Evolutionary conservation across 2,797 vertebrate genomes (phyloP).

Genomic region (Sebastes goodei): DNA sequence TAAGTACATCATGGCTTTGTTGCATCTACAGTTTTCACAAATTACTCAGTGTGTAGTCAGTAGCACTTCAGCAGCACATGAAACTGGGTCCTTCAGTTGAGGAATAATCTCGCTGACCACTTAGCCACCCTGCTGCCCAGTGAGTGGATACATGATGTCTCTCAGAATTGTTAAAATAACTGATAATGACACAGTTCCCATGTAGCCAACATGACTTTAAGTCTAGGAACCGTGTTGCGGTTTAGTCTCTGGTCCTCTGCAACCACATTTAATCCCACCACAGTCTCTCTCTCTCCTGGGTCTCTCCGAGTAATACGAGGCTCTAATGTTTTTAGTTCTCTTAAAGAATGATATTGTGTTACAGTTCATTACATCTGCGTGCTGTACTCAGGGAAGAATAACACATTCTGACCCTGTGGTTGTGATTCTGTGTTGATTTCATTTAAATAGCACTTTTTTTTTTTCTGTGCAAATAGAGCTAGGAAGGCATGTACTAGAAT

Average conservation of each 20-base stretch:
- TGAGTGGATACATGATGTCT: background rate
- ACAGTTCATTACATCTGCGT: slow-evolving; percentile 26
- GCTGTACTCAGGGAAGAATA: slow-evolving; percentile 24
- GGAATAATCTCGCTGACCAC: slow-evolving; percentile 13
- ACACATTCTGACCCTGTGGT: slow-evolving; percentile 38
- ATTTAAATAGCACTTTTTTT: slow-evolving; percentile 19
- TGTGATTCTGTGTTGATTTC: slow-evolving; percentile 36
- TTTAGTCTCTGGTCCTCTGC: slow-evolving; percentile 41
- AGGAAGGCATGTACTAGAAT: slow-evolving; percentile 14
- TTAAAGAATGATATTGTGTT: slow-evolving; percentile 38
- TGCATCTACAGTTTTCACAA: background rate
- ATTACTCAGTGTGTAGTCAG: background rate
- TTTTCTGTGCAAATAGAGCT: slow-evolving; percentile 22
- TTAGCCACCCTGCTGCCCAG: background rate
- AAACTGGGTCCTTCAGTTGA: background rate
- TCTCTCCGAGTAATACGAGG: slow-evolving; percentile 34
- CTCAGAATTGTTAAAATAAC: slow-evolving; percentile 12
- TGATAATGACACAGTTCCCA: slow-evolving; percentile 42
- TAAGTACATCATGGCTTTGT: background rate
- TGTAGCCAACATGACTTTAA: slow-evolving; percentile 26
- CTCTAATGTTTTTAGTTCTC: slow-evolving; percentile 44
- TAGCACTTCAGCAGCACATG: background rate
- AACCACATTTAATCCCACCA: slow-evolving; percentile 29
- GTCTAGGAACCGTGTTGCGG: slow-evolving; percentile 19
- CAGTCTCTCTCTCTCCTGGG: slow-evolving; percentile 17